phyloP scores from a whole-genome alignment of 2,888 invertebrate species.

The Xestobium rufovillosum region DNA sequence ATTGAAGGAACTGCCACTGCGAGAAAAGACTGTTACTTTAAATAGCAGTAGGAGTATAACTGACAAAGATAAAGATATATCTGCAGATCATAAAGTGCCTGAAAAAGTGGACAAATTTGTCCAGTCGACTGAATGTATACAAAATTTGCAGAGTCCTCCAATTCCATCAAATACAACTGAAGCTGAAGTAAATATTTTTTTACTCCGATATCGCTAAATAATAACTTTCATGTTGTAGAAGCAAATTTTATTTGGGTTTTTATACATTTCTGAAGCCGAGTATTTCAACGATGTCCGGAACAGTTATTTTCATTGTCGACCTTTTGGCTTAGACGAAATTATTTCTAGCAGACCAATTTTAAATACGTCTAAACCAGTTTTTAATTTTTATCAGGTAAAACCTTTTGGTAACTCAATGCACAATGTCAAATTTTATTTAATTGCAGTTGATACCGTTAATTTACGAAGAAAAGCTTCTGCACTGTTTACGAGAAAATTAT shows the following conservation, averaged over 20 bases:
- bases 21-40: too few relatives aligned
- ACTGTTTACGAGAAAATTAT: constrained; percentile 49
- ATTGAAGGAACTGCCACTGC: too few relatives aligned
- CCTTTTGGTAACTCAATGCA: neutral
- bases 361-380: constrained; percentile 42
- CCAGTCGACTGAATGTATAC: too few relatives aligned
- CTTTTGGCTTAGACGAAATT: constrained; percentile 45
- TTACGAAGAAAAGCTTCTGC: constrained; percentile 48
- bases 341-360: constrained; percentile 41
- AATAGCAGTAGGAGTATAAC: too few relatives aligned
- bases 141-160: too few relatives aligned
- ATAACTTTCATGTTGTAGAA: constrained; percentile 29
- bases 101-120: too few relatives aligned
- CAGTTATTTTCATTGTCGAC: constrained; percentile 45
- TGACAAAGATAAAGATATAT: too few relatives aligned
- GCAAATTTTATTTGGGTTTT: constrained; percentile 44
- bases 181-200: constrained; percentile 1
- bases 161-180: neutral
- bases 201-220: neutral
- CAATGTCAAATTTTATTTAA: constrained; percentile 1
- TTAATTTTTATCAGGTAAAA: constrained; percentile 46
- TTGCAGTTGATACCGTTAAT: constrained; percentile 42
- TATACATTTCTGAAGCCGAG: constrained; percentile 46
- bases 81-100: too few relatives aligned
- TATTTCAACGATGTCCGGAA: constrained; percentile 37